A percentile compares a stretch with the other conserved stretches of the same genome.
Evolutionary conservation across 2,113 vertebrate species (phyloP).

Genomic region (Stegastes partitus): DNA sequence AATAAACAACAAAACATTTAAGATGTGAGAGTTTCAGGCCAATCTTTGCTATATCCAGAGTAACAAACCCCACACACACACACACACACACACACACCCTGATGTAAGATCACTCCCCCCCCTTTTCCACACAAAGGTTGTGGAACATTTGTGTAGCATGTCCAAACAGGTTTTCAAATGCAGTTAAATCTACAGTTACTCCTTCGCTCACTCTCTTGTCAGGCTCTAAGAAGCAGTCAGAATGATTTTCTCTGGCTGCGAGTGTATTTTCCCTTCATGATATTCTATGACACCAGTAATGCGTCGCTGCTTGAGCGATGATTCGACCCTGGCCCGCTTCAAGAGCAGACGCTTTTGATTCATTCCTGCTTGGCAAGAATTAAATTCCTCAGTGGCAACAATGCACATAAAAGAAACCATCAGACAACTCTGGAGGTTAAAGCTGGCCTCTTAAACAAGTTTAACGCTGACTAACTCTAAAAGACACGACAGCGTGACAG

Average conservation of each 20-base stretch:
- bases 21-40: background rate
- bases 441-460: background rate
- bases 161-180: background rate
- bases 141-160: background rate
- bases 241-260: background rate
- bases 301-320: background rate
- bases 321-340: background rate
- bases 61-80: no score
- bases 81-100: no score
- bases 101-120: no score
- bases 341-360: no score
- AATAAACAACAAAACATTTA: conserved; percentile 14
- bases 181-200: background rate
- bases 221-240: background rate
- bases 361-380: background rate
- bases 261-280: background rate
- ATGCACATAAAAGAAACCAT: background rate
- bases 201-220: background rate
- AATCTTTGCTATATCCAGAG: background rate
- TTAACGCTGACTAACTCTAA: background rate
- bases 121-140: background rate
- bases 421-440: background rate
- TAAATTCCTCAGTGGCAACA: background rate
- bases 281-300: background rate
- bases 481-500: background rate